Evolutionary conservation across 2,113 vertebrate genomes (phyloP).

Genomic region (Amphiprion ocellaris): DNA sequence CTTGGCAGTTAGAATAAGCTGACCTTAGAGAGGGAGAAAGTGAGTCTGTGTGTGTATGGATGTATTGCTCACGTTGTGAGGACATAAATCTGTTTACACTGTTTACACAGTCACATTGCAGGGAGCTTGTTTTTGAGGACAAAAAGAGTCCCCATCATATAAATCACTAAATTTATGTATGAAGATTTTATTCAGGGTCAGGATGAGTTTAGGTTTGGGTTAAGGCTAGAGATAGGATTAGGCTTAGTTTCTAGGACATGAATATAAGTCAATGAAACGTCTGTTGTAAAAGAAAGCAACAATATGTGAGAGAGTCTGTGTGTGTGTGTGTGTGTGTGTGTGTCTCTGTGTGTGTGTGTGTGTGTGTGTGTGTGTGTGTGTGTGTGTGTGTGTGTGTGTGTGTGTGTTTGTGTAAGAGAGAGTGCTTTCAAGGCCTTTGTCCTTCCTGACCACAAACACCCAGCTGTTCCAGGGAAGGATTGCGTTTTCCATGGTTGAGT

Average conservation of each 20-base stretch:
- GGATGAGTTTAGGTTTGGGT: conserved; percentile 6
- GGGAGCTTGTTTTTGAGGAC: not conserved
- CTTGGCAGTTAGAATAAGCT: conserved; percentile 30
- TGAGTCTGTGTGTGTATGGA: not conserved
- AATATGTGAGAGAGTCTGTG: conserved; percentile 18
- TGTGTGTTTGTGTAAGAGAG: not conserved
- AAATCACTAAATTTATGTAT: not conserved
- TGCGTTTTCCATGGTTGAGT: conserved; percentile 46
- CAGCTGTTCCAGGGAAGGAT: conserved; percentile 27
- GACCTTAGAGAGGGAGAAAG: conserved; percentile 23
- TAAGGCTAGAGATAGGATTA: not conserved
- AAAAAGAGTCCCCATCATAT: not conserved
- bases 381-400: not conserved
- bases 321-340: conserved; percentile 15
- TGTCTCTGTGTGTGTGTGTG: conserved; percentile 17
- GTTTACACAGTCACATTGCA: conserved; percentile 13
- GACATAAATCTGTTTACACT: conserved; percentile 7
- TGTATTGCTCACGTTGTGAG: not conserved
- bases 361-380: conserved; percentile 10
- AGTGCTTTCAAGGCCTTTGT: conserved; percentile 41
- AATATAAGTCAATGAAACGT: not conserved
- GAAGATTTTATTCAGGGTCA: not conserved
- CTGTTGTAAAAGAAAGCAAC: too few relatives aligned
- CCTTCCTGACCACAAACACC: conserved; percentile 45
- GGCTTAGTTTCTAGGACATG: not conserved